These are phyloP conservation scores for Paramisgurnus dabryanus DNA, from an alignment of 2,113 vertebrate species.

Conservation along the genomic window DNA sequence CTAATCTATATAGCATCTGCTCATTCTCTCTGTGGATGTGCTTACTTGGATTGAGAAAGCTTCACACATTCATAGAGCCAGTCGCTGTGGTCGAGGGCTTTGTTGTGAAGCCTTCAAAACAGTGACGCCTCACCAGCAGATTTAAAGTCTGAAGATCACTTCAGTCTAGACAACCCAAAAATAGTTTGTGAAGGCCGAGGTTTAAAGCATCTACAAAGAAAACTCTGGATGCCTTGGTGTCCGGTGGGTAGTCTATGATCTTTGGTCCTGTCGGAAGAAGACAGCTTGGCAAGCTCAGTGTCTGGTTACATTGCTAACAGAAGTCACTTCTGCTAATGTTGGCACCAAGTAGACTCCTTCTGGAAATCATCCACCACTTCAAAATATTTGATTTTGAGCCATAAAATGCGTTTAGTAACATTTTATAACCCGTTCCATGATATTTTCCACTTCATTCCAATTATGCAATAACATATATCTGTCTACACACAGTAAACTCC, in stretches of 20 bases:
- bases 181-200: slow-evolving; percentile 5
- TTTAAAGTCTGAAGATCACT: neutral
- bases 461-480: slow-evolving; percentile 28
- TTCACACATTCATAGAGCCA: slow-evolving; percentile 39
- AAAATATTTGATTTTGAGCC: slow-evolving; percentile 18
- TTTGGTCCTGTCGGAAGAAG: neutral
- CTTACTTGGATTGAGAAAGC: slow-evolving; percentile 40
- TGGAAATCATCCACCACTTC: neutral
- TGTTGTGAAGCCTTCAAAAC: slow-evolving; percentile 29
- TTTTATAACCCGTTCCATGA: neutral
- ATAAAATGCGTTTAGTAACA: neutral
- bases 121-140: slow-evolving; percentile 29
- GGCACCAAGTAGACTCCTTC: slow-evolving; percentile 3
- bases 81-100: slow-evolving; percentile 40
- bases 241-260: neutral
- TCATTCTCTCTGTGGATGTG: slow-evolving; percentile 42
- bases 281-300: slow-evolving; percentile 17
- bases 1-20: slow-evolving; percentile 60
- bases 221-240: neutral
- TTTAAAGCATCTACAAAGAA: neutral
- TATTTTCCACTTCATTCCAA: neutral
- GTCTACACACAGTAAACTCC: slow-evolving; percentile 26
- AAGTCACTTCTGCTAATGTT: neutral
- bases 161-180: slow-evolving; percentile 19
- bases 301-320: slow-evolving; percentile 30